phyloP scores from a whole-genome alignment of 2,888 invertebrate species.

The Lucinisca nassula region DNA sequence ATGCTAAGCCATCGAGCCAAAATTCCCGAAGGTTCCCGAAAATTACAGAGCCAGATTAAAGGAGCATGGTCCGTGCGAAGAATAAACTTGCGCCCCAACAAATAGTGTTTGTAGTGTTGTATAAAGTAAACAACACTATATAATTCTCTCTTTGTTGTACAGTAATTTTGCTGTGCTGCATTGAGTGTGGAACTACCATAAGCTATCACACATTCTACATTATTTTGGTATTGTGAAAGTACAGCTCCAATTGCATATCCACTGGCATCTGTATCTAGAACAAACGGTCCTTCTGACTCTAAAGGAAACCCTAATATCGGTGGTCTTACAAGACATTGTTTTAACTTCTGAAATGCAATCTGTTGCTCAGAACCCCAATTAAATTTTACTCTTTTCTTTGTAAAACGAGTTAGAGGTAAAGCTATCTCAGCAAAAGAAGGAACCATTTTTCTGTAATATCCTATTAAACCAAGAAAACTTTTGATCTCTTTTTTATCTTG shows the following conservation, averaged over 20 bases:
- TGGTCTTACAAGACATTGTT: background rate
- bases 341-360: slow-evolving; percentile 14
- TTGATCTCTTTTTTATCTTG: slow-evolving; percentile 16
- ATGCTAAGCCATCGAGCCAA: slow-evolving; percentile 29
- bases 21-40: slow-evolving; percentile 34
- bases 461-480: slow-evolving; percentile 19
- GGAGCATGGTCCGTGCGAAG: slow-evolving; percentile 26
- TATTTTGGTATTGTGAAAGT: slow-evolving; percentile 27
- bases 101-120: slow-evolving; percentile 18
- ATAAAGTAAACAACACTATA: slow-evolving; percentile 21
- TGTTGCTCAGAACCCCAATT: background rate
- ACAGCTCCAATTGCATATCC: slow-evolving; percentile 7
- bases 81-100: slow-evolving; percentile 28
- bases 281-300: background rate
- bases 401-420: background rate
- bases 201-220: slow-evolving; percentile 14
- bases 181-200: slow-evolving; percentile 21
- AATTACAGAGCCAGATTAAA: background rate
- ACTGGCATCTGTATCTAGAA: slow-evolving; percentile 25
- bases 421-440: slow-evolving; percentile 18
- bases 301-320: slow-evolving; percentile 16
- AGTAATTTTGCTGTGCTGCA: slow-evolving; percentile 27
- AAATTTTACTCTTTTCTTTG: slow-evolving; percentile 20
- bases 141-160: slow-evolving; percentile 32
- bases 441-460: slow-evolving; percentile 18